Base-by-base conservation (phyloP, 2,797 vertebrate genomes). In the Melanotaenia boesemani region DNA sequence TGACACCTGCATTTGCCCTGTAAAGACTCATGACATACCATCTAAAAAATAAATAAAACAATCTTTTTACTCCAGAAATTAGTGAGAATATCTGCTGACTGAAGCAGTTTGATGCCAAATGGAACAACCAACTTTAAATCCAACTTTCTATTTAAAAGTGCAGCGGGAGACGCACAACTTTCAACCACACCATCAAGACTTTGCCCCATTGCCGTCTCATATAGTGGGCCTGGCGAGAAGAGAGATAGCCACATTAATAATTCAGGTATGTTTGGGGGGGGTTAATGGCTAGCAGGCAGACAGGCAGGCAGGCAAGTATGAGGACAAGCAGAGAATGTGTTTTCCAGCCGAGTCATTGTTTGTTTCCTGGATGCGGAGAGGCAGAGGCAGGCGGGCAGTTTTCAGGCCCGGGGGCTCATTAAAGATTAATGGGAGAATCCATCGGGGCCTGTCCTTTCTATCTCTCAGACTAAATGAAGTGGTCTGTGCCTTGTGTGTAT, bases 381-480 rank as follows among this genome's bases (percentile, higher is more conserved):
- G 66, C 74, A 70, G 76, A 82, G 81, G 75, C 64, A 50, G 82
- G 26, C 39, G 54, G 79, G 75, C 78, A 68, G 77, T 70, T 79
- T 79, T 80, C 83, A 77, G 72, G 79, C 81, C 67, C 26, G 22
- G 64, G 80, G 86, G 74, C 88, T 90, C 89, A 91, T 92, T 92
- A 92, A 92, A 92, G 79, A 91, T 92, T 91, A 87, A 92, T 79
- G 67, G 82, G 63, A 83, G 84, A 82, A 88, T 87, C 85, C 81
- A 82, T 44, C 16, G 85, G 77, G 88, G 76, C 83, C 80, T 72
- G 84, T 86, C 86, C 79, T 83, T 72, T 80, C 88, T 82, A 76
- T 83, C 83, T 89, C 83, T 79, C 85, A 77, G 75, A 83, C 70
- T 88, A 90, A 92, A 93, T 93, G 86, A 92, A 93, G 89, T 86